These are phyloP conservation scores for Celastrina argiolus DNA, from an alignment of 2,888 invertebrate species.

Conservation along the genomic window DNA sequence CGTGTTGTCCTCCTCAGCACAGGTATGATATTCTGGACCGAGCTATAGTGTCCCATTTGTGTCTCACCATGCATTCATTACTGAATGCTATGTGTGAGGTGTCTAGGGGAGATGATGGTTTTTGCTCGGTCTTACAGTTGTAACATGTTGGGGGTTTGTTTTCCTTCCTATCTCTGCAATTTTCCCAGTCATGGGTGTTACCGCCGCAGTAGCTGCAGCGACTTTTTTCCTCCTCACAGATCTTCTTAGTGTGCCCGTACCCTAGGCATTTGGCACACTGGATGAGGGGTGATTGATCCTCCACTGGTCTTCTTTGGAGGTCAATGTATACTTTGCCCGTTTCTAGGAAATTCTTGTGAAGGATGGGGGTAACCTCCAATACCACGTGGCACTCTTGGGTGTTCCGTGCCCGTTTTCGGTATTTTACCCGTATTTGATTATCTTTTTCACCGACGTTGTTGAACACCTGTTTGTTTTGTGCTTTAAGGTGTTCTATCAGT, in stretches of 20 bases:
- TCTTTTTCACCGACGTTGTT: conserved; percentile 22
- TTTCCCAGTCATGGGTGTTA: conserved; percentile 18
- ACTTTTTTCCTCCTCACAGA: not conserved
- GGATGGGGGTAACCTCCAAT: conserved; percentile 30
- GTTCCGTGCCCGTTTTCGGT: conserved; percentile 35
- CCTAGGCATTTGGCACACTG: conserved; percentile 29
- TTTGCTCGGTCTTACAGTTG: too few relatives aligned
- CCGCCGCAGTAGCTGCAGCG: conserved; percentile 37
- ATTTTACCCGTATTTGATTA: conserved; percentile 22
- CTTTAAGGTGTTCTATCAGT: not conserved
- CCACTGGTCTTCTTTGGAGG: conserved; percentile 23
- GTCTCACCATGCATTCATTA: too few relatives aligned
- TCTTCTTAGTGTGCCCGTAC: too few relatives aligned
- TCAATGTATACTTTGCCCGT: conserved; percentile 25
- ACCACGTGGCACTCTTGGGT: conserved; percentile 32
- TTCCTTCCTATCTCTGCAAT: not conserved
- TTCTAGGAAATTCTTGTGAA: not conserved
- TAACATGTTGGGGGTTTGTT: conserved; percentile 21
- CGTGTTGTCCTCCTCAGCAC: conserved; percentile 30
- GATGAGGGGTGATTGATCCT: conserved; percentile 27
- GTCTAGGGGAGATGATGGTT: too few relatives aligned
- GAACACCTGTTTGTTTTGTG: not conserved
- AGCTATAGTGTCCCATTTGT: too few relatives aligned
- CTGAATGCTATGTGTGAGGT: too few relatives aligned
- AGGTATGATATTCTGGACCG: conserved; percentile 10